Conservation (phyloP, 2,888 invertebrate species). For the Trissolcus brochymenae region DNA sequence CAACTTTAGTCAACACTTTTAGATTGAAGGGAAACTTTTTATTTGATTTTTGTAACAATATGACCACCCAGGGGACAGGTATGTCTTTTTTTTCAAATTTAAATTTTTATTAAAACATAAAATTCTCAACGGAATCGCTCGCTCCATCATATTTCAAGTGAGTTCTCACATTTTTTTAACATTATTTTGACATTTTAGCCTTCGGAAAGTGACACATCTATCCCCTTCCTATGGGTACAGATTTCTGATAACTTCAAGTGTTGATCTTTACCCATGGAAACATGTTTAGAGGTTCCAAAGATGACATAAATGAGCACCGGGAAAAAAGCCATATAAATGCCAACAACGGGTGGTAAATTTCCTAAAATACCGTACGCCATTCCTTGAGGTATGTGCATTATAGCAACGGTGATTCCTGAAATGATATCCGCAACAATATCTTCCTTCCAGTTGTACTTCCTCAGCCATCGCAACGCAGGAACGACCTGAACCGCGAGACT, state of each 20-base stretch:
- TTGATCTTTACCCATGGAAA: conserved; percentile 80
- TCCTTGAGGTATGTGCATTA: conserved; percentile 91
- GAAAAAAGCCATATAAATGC: conserved; percentile 80
- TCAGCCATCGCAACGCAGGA: conserved; percentile 82
- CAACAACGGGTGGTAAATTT: conserved; percentile 78
- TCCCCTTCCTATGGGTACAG: too few species aligned
- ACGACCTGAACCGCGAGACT: conserved; percentile 69
- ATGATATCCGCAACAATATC: conserved; percentile 84
- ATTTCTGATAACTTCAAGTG: too few species aligned
- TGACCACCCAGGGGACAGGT: too few species aligned
- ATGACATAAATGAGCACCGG: conserved; percentile 81
- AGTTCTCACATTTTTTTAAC: too few species aligned
- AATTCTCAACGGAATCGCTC: too few species aligned
- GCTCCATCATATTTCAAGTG: too few species aligned
- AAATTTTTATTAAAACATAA: too few species aligned
- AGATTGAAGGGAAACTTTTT: too few species aligned
- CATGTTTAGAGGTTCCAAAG: conserved; percentile 82
- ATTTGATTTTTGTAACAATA: too few species aligned
- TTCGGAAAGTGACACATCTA: too few species aligned
- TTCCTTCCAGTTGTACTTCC: conserved; percentile 79
- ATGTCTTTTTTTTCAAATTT: too few species aligned
- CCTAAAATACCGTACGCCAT: conserved; percentile 79
- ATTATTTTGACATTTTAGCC: too few species aligned
- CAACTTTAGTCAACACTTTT: not conserved
- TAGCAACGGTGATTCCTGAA: conserved; percentile 89